Base-by-base conservation (phyloP, 2,888 invertebrate genomes). In the Stomorhina lunata region DNA sequence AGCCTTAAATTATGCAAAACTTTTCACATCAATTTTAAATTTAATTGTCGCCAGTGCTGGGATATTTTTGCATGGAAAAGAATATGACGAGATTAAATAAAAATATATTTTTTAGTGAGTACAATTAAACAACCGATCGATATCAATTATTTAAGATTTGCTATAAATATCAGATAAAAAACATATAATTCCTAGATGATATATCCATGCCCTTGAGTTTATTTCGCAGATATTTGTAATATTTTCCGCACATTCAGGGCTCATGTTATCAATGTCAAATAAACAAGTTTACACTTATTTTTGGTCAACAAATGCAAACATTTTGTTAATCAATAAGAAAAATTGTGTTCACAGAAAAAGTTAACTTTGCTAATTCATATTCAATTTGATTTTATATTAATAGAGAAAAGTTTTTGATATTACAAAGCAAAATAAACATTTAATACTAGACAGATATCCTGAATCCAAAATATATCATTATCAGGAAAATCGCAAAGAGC, bases 1-100 rank as follows among this genome's bases (percentile, higher is more conserved):
- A 27, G 29, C 22, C 55, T 29, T n/a, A 69, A 55, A 55, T n/a
- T 43, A 55, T 71, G 59, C 57, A 45, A 32, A 69, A 20, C 29
- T 27, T 34, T 34, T 50, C 6, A 40, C 12, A 53, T 37, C 37
- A 7, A 55, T 55, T 68, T 55, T 15, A 27, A 20, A 53, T 37
- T 68, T 53, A 55, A 68, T 68, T 55, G 68, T n/a, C n/a, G 17
- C 17, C 20, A 17, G 43, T n/a, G 6, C 10, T 9, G n/a, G n/a
- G 9, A 2, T n/a, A n/a, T 6, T 43, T 6, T 17, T 43, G 43
- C 43, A 9, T 43, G 17, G 17, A 43, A 4, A 17, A 37, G 12
- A n/a, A n/a, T n/a, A n/a, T n/a, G n/a, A 0, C n/a, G n/a, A 4
- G 2, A 3, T 37, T 37, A n/a, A n/a, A n/a, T n/a, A n/a, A n/a